phyloP scores from a whole-genome alignment of 1,140 invertebrate species.

The Dreissena polymorpha region DNA sequence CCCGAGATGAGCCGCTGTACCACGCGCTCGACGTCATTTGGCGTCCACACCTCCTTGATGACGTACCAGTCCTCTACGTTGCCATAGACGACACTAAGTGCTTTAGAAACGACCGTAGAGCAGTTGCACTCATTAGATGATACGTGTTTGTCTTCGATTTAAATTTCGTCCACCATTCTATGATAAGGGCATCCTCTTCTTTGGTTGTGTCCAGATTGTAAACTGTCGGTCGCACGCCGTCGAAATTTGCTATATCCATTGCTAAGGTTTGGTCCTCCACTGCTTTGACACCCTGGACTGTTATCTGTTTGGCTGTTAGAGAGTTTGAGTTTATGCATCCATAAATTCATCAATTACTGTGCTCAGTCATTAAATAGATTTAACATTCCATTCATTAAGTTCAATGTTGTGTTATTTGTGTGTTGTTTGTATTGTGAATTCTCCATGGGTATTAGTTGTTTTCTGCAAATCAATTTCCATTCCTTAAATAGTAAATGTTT shows the following conservation, averaged over 20 bases:
- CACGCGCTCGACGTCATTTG: neutral
- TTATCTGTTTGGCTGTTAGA: neutral
- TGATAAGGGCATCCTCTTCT: neutral
- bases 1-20: neutral
- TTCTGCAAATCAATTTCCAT: no score
- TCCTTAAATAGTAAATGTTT: no score
- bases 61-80: neutral
- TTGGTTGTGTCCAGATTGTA: neutral
- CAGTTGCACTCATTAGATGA: neutral
- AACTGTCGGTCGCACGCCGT: neutral
- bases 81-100: neutral
- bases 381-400: no score
- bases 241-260: neutral
- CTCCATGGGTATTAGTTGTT: no score
- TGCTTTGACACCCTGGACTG: neutral
- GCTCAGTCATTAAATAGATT: no score
- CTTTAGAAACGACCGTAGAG: neutral
- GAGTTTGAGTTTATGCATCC: no score
- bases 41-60: neutral
- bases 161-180: neutral
- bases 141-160: neutral
- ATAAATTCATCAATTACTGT: no score
- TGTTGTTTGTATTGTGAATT: no score
- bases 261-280: neutral
- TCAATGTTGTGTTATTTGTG: no score